A percentile compares a stretch with the other conserved stretches of the same genome.
phyloP scores from a whole-genome alignment of 1,140 invertebrate genomes.

The Drosophila paulistorum region DNA sequence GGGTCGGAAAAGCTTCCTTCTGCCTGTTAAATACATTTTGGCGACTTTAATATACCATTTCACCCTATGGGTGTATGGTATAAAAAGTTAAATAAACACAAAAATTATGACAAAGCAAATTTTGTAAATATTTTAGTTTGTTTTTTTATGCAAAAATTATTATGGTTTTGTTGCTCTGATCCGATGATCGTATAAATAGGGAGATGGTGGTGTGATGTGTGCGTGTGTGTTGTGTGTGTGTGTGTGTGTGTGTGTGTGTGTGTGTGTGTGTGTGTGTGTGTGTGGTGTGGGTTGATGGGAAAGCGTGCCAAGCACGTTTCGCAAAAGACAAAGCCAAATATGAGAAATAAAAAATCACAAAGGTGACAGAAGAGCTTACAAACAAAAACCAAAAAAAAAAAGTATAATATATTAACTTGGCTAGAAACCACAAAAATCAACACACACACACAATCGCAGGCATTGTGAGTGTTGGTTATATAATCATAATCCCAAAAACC shows the following conservation, averaged over 20 bases:
- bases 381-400: no score
- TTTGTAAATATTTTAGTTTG: no score
- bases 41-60: no score
- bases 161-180: neutral
- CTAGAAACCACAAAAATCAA: slow-evolving; percentile 39
- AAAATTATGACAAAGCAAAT: neutral
- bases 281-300: slow-evolving; percentile 32
- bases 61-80: no score
- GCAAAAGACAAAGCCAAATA: slow-evolving; percentile 42
- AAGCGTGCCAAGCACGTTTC: slow-evolving; percentile 76
- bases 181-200: neutral
- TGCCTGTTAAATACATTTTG: no score
- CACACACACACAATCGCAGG: slow-evolving; percentile 23
- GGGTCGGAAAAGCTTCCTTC: no score
- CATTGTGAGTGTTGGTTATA: slow-evolving; percentile 47
- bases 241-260: neutral
- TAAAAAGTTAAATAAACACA: neutral
- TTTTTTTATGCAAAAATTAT: slow-evolving; percentile 6
- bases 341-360: slow-evolving; percentile 30
- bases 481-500: slow-evolving; percentile 38
- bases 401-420: slow-evolving; percentile 14
- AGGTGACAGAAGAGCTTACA: neutral
- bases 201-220: no score
- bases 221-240: slow-evolving; percentile 1
- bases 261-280: neutral